phyloP scores from a whole-genome alignment of 2,797 vertebrate genomes.

The Varecia variegata region DNA sequence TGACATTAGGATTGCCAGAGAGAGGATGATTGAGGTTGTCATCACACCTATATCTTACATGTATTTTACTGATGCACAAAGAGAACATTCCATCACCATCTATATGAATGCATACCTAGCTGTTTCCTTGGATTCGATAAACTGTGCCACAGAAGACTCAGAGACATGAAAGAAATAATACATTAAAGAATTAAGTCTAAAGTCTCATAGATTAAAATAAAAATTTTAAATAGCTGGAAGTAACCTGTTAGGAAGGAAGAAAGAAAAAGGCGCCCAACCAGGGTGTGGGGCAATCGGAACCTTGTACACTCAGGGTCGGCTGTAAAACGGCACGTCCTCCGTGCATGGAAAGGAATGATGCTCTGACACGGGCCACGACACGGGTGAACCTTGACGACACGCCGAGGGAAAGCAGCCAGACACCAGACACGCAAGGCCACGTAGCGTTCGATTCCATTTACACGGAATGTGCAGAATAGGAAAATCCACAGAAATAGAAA shows the following conservation, averaged over 20 bases:
- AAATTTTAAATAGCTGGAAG: not conserved
- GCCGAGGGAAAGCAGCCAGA: not conserved
- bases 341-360: too few relatives aligned
- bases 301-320: fast-evolving
- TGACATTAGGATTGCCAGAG: not conserved
- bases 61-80: not conserved
- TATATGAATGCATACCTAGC: fast-evolving
- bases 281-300: fast-evolving
- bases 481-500: not conserved
- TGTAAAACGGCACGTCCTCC: not conserved
- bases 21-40: too few relatives aligned
- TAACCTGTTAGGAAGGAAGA: not conserved
- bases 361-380: fast-evolving
- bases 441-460: fast-evolving
- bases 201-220: not conserved
- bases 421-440: not conserved
- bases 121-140: not conserved
- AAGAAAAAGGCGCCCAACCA: not conserved
- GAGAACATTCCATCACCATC: not conserved
- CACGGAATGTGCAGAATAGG: too few relatives aligned
- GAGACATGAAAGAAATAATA: not conserved
- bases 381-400: fast-evolving
- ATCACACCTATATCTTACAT: fast-evolving
- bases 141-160: not conserved
- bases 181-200: not conserved